Evolutionary conservation across 2,797 vertebrate genomes (phyloP).

Genomic region (Corythornis leucogaster): DNA sequence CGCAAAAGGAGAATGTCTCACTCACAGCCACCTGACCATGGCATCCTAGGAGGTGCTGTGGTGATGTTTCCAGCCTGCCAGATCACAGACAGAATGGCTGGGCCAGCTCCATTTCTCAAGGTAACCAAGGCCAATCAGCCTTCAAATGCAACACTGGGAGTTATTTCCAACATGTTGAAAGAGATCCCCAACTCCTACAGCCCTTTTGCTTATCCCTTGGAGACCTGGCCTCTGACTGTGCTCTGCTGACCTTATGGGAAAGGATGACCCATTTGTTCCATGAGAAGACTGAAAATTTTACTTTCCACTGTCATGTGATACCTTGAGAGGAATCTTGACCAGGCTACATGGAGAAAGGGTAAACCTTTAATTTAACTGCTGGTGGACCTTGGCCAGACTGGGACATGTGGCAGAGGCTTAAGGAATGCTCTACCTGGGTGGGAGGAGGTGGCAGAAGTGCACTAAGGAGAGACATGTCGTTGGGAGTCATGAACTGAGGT

Average conservation of each 20-base stretch:
- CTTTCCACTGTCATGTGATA: neutral
- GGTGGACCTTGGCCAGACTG: neutral
- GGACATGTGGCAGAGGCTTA: neutral
- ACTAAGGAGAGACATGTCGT: neutral
- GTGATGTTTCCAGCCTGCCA: neutral
- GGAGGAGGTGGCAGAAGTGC: neutral
- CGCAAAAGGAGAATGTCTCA: neutral
- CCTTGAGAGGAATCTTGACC: neutral
- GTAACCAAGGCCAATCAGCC: neutral
- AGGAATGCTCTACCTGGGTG: neutral
- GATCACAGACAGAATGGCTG: no score
- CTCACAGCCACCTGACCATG: rapidly evolving
- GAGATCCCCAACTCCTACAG: rapidly evolving
- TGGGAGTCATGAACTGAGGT: neutral
- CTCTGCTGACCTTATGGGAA: neutral
- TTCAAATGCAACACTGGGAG: neutral
- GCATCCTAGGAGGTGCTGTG: neutral
- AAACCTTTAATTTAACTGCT: neutral
- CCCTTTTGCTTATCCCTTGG: neutral
- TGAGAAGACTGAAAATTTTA: neutral
- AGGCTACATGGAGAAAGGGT: neutral
- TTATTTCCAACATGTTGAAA: neutral
- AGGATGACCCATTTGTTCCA: neutral
- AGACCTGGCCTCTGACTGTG: neutral
- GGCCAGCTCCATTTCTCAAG: neutral